A percentile compares a stretch with the other conserved stretches of the same genome.
Conservation (phyloP, 2,797 vertebrate genomes). For the Geotria australis region DNA sequence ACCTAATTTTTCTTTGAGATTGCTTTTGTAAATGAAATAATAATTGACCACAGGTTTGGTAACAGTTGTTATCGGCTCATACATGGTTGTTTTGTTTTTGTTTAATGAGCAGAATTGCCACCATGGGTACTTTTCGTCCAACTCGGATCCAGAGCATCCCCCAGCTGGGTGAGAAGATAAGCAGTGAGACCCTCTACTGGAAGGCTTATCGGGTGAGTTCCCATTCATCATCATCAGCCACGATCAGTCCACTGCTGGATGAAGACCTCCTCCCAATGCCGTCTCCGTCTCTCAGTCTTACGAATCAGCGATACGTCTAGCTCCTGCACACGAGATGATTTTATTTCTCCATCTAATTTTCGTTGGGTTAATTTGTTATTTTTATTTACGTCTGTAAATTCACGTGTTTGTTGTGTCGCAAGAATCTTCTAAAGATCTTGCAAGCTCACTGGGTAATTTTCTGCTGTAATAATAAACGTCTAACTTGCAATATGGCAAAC, state of each 20-base stretch:
- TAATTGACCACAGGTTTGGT: too few relatives aligned
- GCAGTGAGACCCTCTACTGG: slow-evolving; percentile 63
- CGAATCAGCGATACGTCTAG: too few relatives aligned
- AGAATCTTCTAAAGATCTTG: background rate
- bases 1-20: too few relatives aligned
- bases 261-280: background rate
- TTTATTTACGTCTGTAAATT: background rate
- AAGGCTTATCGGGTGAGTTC: slow-evolving; percentile 37
- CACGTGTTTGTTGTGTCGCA: too few relatives aligned
- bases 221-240: background rate
- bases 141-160: slow-evolving; percentile 31
- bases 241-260: background rate
- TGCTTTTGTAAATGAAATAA: too few relatives aligned
- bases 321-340: too few relatives aligned
- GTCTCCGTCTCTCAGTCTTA: background rate
- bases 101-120: background rate
- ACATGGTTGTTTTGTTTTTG: background rate
- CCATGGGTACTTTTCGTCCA: slow-evolving; percentile 46
- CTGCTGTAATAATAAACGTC: too few relatives aligned
- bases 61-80: too few relatives aligned
- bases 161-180: slow-evolving; percentile 46
- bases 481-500: too few relatives aligned
- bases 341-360: too few relatives aligned
- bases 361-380: background rate
- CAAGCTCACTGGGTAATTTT: too few relatives aligned